phyloP scores from a whole-genome alignment of 2,113 vertebrate species.

The Plectropomus leopardus region DNA sequence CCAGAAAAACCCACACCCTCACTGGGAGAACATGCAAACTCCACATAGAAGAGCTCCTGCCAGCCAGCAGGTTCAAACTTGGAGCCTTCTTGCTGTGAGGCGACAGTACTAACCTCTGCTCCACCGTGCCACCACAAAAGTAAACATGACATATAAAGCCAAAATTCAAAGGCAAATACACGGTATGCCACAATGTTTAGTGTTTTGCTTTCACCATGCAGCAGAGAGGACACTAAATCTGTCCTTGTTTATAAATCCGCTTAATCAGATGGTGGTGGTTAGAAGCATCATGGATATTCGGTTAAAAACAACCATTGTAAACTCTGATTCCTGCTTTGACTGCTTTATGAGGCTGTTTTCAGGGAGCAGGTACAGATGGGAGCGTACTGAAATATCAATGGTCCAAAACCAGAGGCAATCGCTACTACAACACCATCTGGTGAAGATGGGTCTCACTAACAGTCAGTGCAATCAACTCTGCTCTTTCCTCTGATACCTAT shows the following conservation, averaged over 20 bases:
- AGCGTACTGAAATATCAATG: conserved; percentile 50
- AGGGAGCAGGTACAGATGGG: conserved; percentile 58
- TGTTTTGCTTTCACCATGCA: not conserved
- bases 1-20: too few species aligned
- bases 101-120: too few species aligned
- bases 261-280: conserved; percentile 11
- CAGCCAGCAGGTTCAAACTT: too few species aligned
- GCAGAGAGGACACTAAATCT: not conserved
- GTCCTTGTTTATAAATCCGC: conserved; percentile 18
- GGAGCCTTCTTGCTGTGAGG: too few species aligned
- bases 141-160: not conserved
- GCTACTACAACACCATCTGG: conserved; percentile 67
- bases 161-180: not conserved
- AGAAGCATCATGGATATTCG: conserved; percentile 20
- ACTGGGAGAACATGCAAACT: too few species aligned
- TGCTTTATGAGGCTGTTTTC: conserved; percentile 37
- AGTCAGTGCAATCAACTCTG: conserved; percentile 42
- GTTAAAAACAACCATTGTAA: conserved; percentile 40
- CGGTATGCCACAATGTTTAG: not conserved
- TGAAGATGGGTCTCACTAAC: conserved; percentile 42
- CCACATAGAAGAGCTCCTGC: too few species aligned
- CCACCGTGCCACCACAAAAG: too few species aligned
- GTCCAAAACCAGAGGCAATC: conserved; percentile 52
- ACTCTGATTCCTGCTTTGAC: conserved; percentile 22
- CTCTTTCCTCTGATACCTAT: conserved; percentile 30